Base-by-base conservation (phyloP, 2,113 vertebrate genomes). In the Baryphthengus martii region DNA sequence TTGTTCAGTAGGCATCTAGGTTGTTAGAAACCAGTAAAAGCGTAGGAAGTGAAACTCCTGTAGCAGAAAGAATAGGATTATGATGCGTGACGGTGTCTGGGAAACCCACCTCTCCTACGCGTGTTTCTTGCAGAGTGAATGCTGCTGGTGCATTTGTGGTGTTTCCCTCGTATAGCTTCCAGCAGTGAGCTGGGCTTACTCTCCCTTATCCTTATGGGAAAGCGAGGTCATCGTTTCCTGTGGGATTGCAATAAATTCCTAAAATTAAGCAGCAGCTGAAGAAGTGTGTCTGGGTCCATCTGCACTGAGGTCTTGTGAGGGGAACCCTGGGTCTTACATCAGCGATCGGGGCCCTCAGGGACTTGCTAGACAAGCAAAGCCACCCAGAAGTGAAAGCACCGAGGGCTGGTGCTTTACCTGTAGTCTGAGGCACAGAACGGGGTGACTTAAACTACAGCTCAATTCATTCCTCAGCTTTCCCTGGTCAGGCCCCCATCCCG, bases 231-330 rank as follows among this genome's bases (percentile, higher is more conserved):
- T 50, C 49, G 56, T 49, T 55, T 80, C 83, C 74, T 75, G 56
- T 45, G 74, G 74, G 83, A 76, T 23, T 40, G 13, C 74, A 86
- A 26, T 24, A 65, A 79, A 72, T 88, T 80, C 88, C 91, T 90
- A 37, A 73, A 95, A 95, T 78, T 92, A 63, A 80, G 72, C 26
- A 89, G 66, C 70, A 67, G 86, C 66, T 86, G 86, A 73, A 73
- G 83, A 86, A 31, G 37, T 35, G 29, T 40, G 25, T 40, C 49
- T 88, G 78, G 42, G 55, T 50, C 55, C 88, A 63, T 58, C 72
- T 91, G 73, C 72, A 33, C 49, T 16, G 42, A 52, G 55, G 68
- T 35, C 53, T 33, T 45, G 58, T 26, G 78, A 58, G 92, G 83
- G 83, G 53, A 88, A 62, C 53, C 77, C 83, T 50, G 42, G 25